A percentile compares a stretch with the other conserved stretches of the same genome.
Conservation (phyloP, 2,797 vertebrate genomes). For the Smutsia temminckii region DNA sequence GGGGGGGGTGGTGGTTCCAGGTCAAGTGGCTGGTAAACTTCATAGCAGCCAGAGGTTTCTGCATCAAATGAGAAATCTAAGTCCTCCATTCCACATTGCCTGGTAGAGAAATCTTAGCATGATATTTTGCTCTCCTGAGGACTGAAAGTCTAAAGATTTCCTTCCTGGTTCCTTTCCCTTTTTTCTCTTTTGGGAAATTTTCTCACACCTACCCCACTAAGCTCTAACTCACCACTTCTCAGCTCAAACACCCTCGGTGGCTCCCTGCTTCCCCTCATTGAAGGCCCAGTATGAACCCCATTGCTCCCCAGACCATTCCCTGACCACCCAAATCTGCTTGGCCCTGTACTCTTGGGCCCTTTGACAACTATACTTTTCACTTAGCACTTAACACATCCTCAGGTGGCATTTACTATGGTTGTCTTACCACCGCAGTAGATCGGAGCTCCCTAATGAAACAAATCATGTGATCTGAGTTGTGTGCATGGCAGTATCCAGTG, state of each 20-base stretch:
- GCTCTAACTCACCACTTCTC: neutral
- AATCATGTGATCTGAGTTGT: neutral
- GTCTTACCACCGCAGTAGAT: neutral
- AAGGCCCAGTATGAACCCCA: neutral
- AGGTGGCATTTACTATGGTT: neutral
- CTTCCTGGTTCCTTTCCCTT: neutral
- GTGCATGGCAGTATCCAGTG: accelerated
- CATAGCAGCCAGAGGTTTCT: neutral
- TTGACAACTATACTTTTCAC: neutral
- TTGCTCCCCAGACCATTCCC: neutral
- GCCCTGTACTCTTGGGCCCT: neutral
- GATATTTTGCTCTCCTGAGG: neutral
- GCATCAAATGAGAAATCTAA: neutral
- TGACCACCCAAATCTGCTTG: neutral
- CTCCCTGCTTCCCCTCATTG: neutral
- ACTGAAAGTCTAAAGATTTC: neutral
- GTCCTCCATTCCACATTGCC: neutral
- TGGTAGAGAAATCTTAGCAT: neutral
- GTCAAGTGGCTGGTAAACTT: neutral
- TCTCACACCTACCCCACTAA: neutral
- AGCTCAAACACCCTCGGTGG: neutral
- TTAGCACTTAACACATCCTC: neutral
- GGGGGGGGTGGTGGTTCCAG: neutral
- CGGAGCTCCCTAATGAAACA: neutral
- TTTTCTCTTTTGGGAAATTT: neutral